Evolutionary conservation across 2,888 invertebrate genomes (phyloP).

Genomic region (Heteropelma amictum): DNA sequence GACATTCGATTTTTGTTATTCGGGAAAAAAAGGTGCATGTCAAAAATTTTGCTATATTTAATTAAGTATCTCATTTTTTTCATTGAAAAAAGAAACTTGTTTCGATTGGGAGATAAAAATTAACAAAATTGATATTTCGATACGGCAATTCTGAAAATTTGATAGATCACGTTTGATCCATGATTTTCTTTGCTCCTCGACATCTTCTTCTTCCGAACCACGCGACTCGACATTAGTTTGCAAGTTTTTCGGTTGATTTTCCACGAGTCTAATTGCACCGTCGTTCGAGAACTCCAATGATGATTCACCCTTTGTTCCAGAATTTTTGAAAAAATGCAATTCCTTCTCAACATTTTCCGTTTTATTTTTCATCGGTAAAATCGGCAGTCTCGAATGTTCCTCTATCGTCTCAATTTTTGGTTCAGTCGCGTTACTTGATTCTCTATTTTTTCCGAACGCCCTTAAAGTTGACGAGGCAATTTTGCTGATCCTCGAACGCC

Average conservation of each 20-base stretch:
- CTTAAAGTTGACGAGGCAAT: conserved; percentile 14
- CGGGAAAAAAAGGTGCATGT: no score
- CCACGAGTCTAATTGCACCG: neutral
- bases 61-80: no score
- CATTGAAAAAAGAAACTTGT: no score
- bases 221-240: neutral
- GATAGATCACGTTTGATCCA: conserved; percentile 20
- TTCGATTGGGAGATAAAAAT: no score
- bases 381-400: neutral
- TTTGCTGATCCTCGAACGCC: conserved; percentile 11
- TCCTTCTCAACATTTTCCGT: neutral
- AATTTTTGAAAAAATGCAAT: neutral
- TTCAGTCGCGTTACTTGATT: neutral
- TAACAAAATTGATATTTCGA: no score
- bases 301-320: neutral
- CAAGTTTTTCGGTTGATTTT: neutral
- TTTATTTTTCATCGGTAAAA: neutral
- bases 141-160: neutral
- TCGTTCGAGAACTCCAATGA: neutral
- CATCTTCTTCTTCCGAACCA: neutral
- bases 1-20: no score
- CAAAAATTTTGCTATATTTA: no score
- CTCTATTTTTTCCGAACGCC: neutral
- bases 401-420: neutral
- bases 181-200: conserved; percentile 9